Evolutionary conservation across 2,888 invertebrate genomes (phyloP).

Genomic region (Heliconius charithonia): DNA sequence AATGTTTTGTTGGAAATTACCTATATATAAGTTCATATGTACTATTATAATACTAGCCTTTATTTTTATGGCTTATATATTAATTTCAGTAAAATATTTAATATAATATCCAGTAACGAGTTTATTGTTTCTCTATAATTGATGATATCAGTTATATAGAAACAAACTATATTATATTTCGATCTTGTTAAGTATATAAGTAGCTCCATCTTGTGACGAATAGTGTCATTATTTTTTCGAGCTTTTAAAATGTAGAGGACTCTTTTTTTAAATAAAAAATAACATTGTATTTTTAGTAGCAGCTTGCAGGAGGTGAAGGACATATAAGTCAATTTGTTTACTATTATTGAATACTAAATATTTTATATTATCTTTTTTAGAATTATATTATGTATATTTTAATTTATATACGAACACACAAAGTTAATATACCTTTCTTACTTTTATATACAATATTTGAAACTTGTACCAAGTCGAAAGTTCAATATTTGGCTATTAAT

Average conservation of each 20-base stretch:
- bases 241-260: constrained; percentile 32
- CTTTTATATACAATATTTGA: too few relatives aligned
- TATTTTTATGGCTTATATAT: background rate
- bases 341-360: background rate
- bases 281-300: background rate
- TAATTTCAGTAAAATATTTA: background rate
- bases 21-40: background rate
- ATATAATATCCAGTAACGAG: too few relatives aligned
- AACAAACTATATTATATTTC: background rate
- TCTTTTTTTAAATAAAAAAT: background rate
- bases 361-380: background rate
- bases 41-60: background rate
- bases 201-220: constrained; percentile 37
- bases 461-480: too few relatives aligned
- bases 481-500: too few relatives aligned
- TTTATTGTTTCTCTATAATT: too few relatives aligned
- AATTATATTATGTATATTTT: background rate
- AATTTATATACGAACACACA: background rate
- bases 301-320: background rate
- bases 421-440: background rate
- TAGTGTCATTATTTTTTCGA: constrained; percentile 15
- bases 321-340: background rate
- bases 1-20: constrained; percentile 14
- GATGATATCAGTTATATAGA: background rate
- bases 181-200: background rate